Base-by-base conservation (phyloP, 2,797 vertebrate species). In the Neosilurus hyrtlii region DNA sequence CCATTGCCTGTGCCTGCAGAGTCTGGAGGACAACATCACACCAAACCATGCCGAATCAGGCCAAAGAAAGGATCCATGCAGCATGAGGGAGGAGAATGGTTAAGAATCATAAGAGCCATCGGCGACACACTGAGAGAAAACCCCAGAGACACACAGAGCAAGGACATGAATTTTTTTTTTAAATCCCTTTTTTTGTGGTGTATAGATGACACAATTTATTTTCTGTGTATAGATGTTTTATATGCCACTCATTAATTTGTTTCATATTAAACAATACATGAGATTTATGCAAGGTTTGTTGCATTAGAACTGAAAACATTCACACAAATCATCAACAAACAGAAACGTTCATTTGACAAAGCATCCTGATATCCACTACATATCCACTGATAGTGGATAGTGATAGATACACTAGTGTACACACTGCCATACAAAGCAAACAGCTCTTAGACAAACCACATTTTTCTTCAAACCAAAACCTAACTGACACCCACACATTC, bases 51-150 rank as follows among this genome's bases (percentile, higher is more conserved):
- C 10, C 86, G 79, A 59, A 82, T 82, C 8, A 15, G 43, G 94
- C 91, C 89, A 88, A 82, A 89, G 90, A 86, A 93, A 92, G 92
- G 93, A 65, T 83, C 91, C 91, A 87, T 2, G 93, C 93, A 94
- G 94, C 93, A 93, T 94, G 75, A 93, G 92, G 91, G 91, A 86
- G 93, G 92, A 94, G 90, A 93, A 91, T 89, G 72, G 88, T 92
- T 90, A 90, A 92, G 59, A 92, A 86, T 94, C 37, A 43, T 43
- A 43, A 43, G 87, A 94, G 89, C 90, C 92, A 88, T 88, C 90
- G 81, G 85, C 90, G 85, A 90, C 88, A 89, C 85, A 85, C 91
- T 90, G 89, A 66, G 81, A 65, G 35, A 84, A 89, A 85, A 91
- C 86, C 75, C 85, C 90, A 91, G 87, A 91, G 85, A 91, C 86